These are phyloP conservation scores for Fulmarus glacialis DNA, from an alignment of 2,113 vertebrate species.

Conservation along the genomic window DNA sequence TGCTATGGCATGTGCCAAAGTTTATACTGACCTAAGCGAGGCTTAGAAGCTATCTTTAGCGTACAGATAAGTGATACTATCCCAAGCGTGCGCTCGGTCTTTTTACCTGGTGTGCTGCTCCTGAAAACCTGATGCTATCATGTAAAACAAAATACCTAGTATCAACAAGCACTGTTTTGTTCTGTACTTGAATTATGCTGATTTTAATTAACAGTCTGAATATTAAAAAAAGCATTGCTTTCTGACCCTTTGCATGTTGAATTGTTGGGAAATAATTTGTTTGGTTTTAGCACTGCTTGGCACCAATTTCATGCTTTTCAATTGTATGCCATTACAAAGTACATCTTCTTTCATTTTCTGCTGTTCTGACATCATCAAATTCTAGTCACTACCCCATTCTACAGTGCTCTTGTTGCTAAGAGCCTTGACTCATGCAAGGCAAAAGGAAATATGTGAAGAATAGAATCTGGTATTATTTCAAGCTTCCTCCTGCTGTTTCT, in stretches of 20 bases:
- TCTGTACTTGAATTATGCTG: background rate
- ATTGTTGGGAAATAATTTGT: slow-evolving; percentile 4
- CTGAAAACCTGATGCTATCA: background rate
- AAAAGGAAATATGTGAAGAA: background rate
- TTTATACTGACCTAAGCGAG: background rate
- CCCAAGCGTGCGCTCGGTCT: background rate
- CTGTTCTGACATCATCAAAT: slow-evolving; percentile 31
- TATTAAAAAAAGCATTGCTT: background rate
- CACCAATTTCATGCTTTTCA: background rate
- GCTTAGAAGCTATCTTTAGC: background rate
- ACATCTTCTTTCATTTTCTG: slow-evolving; percentile 13
- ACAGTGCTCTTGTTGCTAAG: slow-evolving; percentile 28
- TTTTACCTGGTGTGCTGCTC: slow-evolving; percentile 4
- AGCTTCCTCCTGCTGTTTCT: background rate
- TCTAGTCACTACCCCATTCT: background rate
- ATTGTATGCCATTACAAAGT: background rate
- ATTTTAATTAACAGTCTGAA: background rate
- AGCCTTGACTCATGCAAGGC: background rate
- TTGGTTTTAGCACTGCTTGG: slow-evolving; percentile 14
- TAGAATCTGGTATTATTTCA: background rate
- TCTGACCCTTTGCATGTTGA: background rate
- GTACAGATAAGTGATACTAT: background rate
- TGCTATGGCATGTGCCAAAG: background rate
- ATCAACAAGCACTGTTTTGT: background rate
- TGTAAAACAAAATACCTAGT: background rate